phyloP scores from a whole-genome alignment of 2,797 vertebrate genomes.

The Myotis pilosus region DNA sequence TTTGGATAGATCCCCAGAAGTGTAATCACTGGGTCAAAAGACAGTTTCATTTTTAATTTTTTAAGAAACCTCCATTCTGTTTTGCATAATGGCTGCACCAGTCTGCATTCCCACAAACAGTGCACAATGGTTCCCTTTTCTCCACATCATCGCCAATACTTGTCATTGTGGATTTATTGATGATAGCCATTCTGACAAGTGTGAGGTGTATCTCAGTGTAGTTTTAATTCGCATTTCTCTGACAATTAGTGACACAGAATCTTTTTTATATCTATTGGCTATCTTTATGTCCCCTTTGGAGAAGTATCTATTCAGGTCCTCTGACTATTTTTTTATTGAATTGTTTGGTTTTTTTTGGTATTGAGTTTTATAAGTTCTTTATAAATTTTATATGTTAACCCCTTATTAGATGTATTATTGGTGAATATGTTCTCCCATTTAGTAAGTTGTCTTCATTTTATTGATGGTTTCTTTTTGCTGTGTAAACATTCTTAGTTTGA shows the following conservation, averaged over 20 bases:
- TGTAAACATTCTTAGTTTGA: background rate
- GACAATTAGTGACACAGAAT: background rate
- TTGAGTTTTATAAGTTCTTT: background rate
- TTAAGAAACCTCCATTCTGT: background rate
- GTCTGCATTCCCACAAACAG: background rate
- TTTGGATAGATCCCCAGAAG: background rate
- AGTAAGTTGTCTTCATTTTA: background rate
- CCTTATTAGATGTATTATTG: background rate
- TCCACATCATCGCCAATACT: background rate
- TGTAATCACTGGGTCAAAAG: background rate
- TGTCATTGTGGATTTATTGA: background rate
- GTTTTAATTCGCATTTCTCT: background rate
- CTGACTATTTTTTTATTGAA: background rate
- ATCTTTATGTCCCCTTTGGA: background rate
- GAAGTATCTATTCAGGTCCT: background rate
- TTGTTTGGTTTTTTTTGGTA: background rate
- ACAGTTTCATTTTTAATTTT: background rate
- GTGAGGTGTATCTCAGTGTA: background rate
- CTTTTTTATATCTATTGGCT: background rate
- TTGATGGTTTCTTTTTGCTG: background rate
- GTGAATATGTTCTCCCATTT: background rate
- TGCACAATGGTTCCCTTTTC: background rate
- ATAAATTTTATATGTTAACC: background rate
- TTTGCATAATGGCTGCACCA: background rate
- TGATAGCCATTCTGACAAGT: background rate